Evolutionary conservation across 2,797 vertebrate species (phyloP), one percentile per base, ranked within the genome.

Genomic region (Dryobates pubescens): DNA sequence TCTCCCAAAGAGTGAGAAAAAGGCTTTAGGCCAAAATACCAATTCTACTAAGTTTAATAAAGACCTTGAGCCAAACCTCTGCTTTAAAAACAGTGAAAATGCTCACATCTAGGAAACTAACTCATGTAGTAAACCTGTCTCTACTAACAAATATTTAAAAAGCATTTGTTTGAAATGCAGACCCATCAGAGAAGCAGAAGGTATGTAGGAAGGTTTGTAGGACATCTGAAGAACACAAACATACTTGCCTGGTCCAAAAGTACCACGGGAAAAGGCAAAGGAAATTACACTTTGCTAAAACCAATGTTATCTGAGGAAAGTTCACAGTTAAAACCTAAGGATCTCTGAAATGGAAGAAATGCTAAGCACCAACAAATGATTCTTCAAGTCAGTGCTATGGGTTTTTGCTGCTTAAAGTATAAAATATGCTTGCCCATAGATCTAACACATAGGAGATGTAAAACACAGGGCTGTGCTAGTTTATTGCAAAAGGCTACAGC

Each of bases 41-140:
- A 94, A 85, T 93, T 96, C 86, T 77, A 71, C 88, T 77, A 87
- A 86, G 72, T 88, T 95, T 80, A 92, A 84, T 91, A 88, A 92
- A 89, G 75, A 84, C 53, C 38, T 47, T 67, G 53, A 91, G 62
- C 82, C 58, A 92, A 68, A 92, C 10, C 24, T 88, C 74, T 91
- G 24, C 69, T 80, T 82, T 57, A 91, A 73, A 72, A 94, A 56
- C 16, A 74, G 38, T 17, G 12, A 74, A 92, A 93, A 82, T 17
- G 22, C 64, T 82, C 75, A 82, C 43, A 90, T 57, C 62, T 62
- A 91, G 61, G n/a, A 84, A 93, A 76, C 26, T 79, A 34, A 86
- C n/a, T 77, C 30, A 53, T 17, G 34, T 70, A 91, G 47, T 38
- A 92, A 93, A 49, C 19, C n/a, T 77, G 51, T 57, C 70, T 70